Evolutionary conservation across 2,888 invertebrate genomes (phyloP), one percentile per base, ranked within the genome.

Genomic region (Polietes domitor): DNA sequence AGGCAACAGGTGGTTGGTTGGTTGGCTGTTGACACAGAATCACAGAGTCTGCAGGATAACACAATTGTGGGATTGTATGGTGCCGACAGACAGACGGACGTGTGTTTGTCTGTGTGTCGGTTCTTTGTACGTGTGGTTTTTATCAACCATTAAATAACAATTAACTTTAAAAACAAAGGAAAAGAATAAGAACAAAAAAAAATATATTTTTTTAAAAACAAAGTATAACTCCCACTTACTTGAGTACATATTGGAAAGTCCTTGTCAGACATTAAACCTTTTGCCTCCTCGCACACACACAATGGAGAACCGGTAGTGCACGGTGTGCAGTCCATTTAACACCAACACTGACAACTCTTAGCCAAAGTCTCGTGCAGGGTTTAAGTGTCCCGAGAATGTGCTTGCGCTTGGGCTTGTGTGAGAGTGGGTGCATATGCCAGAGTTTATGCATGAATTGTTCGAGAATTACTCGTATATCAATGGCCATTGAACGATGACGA

Each of bases 61-160:
- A 24, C 19, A 28, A 53, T 50, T 70, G 47, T 21, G 47, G n/a
- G 37, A 5, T 32, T 32, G 5, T 5, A 5, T 32, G 3, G 19
- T 71, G 37, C n/a, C 19, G 3, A 15, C 32, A 55, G n/a, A 50
- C 37, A 9, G 37, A n/a, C n/a, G n/a, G n/a, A n/a, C n/a, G n/a
- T n/a, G n/a, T n/a, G n/a, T n/a, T n/a, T n/a, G 53, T 19, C 12
- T 50, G 71, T 50, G 7, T 3, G 32, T 5, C 32, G n/a, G 70
- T 47, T n/a, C 15, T 28, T 17, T 68, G 43, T 68, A 21, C 32
- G 37, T n/a, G 63, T 15, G 26, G 58, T 26, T 58, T 58, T 58
- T 74, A 43, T 43, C 68, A 63, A 17, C 37, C 83, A 80, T 80
- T 80, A 77, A 82, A 82, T 78, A 78, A 79, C 78, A 82, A 82